A percentile compares a stretch with the other conserved stretches of the same genome.
These are phyloP conservation scores for Hyles euphorbiae DNA, from an alignment of 1,140 invertebrate species.

Conservation along the genomic window DNA sequence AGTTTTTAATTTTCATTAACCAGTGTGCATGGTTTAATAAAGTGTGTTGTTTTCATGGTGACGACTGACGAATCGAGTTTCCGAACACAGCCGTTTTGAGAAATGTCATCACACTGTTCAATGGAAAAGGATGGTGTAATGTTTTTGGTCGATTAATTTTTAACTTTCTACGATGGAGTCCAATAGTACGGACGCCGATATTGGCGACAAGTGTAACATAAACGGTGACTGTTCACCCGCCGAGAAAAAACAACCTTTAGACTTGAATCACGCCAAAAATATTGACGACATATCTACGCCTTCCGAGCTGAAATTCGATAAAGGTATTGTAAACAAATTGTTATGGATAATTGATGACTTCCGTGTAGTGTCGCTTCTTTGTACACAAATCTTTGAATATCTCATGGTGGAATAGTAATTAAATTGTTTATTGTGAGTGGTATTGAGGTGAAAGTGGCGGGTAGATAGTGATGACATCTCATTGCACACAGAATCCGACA, in stretches of 20 bases:
- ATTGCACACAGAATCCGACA: constrained; percentile 52
- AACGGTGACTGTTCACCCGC: constrained; percentile 57
- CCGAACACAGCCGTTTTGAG: constrained; percentile 19
- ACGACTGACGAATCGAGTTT: not conserved
- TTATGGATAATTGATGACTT: constrained; percentile 21
- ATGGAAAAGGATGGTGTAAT: constrained; percentile 55
- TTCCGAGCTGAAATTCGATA: constrained; percentile 72
- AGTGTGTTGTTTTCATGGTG: not conserved
- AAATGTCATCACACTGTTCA: constrained; percentile 36
- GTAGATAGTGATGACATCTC: constrained; percentile 16
- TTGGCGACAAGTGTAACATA: constrained; percentile 51
- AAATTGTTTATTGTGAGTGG: not conserved
- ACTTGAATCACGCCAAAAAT: constrained; percentile 63
- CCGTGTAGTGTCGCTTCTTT: constrained; percentile 3
- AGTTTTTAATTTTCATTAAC: too few species aligned
- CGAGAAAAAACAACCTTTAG: constrained; percentile 34
- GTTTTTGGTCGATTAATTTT: constrained; percentile 60
- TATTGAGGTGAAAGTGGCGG: constrained; percentile 14
- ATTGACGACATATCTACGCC: constrained; percentile 74
- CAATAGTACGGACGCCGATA: constrained; percentile 43
- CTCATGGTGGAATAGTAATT: not conserved
- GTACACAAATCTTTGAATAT: not conserved
- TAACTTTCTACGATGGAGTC: constrained; percentile 59
- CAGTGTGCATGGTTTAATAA: not conserved
- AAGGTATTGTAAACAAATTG: constrained; percentile 70